phyloP scores from a whole-genome alignment of 1,140 invertebrate genomes.

The Pseudomyrmex gracilis region DNA sequence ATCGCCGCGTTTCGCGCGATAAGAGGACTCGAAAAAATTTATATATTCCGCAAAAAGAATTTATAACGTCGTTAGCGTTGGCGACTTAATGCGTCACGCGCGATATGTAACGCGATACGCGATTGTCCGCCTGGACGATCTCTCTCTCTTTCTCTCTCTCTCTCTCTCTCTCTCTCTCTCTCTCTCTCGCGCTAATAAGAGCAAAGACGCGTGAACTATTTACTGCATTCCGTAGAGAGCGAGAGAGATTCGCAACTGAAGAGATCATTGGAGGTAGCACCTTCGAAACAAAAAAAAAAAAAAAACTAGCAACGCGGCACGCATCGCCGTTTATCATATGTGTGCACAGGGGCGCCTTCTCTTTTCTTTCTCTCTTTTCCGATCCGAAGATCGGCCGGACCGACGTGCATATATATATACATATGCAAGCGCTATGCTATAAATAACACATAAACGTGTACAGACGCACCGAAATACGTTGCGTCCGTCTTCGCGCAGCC shows the following conservation, averaged over 20 bases:
- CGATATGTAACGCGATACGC: slow-evolving; percentile 3
- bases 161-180: background rate
- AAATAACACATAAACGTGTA: slow-evolving; percentile 47
- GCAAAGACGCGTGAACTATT: slow-evolving; percentile 2
- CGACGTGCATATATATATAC: background rate
- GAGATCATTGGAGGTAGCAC: no score
- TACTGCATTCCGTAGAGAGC: background rate
- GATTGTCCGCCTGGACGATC: background rate
- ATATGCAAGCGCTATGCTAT: slow-evolving; percentile 20
- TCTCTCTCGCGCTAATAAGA: background rate
- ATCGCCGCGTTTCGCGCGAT: background rate
- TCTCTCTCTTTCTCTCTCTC: background rate
- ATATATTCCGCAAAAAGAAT: background rate
- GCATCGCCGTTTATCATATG: slow-evolving; percentile 4
- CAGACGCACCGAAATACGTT: slow-evolving; percentile 44
- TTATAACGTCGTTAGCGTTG: slow-evolving; percentile 14
- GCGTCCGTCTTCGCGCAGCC: background rate
- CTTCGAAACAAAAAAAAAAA: background rate
- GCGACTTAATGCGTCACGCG: slow-evolving; percentile 17
- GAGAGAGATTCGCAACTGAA: slow-evolving; percentile 26
- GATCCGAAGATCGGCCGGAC: no score
- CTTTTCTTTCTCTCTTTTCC: background rate
- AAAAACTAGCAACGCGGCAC: background rate
- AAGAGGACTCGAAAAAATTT: slow-evolving; percentile 14
- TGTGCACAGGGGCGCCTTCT: background rate